Evolutionary conservation across 2,797 vertebrate species (phyloP).

Genomic region (Myotis daubentonii): DNA sequence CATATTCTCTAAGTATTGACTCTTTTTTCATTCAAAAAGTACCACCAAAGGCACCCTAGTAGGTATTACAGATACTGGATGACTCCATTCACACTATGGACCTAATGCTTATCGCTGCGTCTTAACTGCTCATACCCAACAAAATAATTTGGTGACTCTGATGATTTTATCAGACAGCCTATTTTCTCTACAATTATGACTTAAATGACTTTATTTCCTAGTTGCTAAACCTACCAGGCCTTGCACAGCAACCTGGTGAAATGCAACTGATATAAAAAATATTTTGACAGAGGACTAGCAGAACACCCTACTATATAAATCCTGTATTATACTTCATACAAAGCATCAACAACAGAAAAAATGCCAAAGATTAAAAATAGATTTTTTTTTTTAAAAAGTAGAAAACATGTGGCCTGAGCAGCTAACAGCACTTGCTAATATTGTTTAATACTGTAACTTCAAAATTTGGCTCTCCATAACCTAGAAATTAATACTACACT

Average conservation of each 20-base stretch:
- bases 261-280: slow-evolving; percentile 19
- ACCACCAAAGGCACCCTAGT: not conserved
- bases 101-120: not conserved
- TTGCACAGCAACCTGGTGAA: not conserved
- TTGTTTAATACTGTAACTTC: slow-evolving; percentile 10
- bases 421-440: not conserved
- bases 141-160: not conserved
- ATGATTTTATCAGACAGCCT: slow-evolving; percentile 37
- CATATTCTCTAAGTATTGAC: not conserved
- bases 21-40: not conserved
- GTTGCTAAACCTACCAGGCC: slow-evolving; percentile 35
- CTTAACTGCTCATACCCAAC: not conserved
- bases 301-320: slow-evolving; percentile 1
- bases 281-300: slow-evolving; percentile 28
- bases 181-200: slow-evolving; percentile 47
- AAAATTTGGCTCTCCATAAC: slow-evolving; percentile 19
- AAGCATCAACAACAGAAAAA: slow-evolving; percentile 50
- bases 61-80: not conserved
- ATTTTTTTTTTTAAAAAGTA: not conserved
- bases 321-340: not conserved
- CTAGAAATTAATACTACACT: not conserved
- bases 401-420: not conserved
- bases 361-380: slow-evolving; percentile 41
- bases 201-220: slow-evolving; percentile 36
- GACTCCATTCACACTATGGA: not conserved